A percentile compares a stretch with the other conserved stretches of the same genome.
These are phyloP conservation scores for Lasioglossum leucozonium DNA, from an alignment of 2,888 invertebrate species.

Conservation along the genomic window DNA sequence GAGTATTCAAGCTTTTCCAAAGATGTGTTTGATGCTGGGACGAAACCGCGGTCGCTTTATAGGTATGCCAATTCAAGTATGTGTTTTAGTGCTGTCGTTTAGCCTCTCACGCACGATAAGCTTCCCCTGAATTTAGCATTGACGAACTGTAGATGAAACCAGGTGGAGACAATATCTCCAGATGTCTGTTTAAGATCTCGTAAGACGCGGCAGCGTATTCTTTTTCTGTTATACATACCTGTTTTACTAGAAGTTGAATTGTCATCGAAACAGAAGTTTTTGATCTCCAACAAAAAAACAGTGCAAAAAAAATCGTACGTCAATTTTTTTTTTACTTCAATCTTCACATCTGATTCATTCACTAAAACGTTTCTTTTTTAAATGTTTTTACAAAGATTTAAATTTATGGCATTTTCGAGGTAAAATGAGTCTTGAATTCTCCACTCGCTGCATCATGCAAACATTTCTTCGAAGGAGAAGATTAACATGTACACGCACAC, in stretches of 20 bases:
- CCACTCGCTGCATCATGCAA: neutral
- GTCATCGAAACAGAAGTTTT: neutral
- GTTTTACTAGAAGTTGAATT: neutral
- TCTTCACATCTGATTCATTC: too few species aligned
- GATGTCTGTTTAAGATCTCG: neutral
- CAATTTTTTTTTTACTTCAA: too few species aligned
- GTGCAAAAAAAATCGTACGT: too few species aligned
- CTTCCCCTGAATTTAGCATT: neutral
- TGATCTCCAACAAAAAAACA: too few species aligned
- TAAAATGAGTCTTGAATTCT: neutral
- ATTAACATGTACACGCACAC: too few species aligned
- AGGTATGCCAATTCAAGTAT: neutral
- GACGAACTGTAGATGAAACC: neutral
- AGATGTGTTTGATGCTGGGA: neutral
- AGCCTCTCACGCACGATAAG: neutral
- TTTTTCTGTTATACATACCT: neutral
- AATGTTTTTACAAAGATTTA: too few species aligned
- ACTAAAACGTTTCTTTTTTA: too few species aligned
- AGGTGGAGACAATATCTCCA: neutral
- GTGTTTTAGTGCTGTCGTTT: neutral
- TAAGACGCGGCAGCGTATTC: neutral
- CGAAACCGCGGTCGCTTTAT: neutral
- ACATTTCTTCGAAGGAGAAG: neutral
- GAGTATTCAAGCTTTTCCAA: neutral
- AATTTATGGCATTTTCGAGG: neutral